Evolutionary conservation across 2,113 vertebrate genomes (phyloP).

Genomic region (Cryptotis parvus): DNA sequence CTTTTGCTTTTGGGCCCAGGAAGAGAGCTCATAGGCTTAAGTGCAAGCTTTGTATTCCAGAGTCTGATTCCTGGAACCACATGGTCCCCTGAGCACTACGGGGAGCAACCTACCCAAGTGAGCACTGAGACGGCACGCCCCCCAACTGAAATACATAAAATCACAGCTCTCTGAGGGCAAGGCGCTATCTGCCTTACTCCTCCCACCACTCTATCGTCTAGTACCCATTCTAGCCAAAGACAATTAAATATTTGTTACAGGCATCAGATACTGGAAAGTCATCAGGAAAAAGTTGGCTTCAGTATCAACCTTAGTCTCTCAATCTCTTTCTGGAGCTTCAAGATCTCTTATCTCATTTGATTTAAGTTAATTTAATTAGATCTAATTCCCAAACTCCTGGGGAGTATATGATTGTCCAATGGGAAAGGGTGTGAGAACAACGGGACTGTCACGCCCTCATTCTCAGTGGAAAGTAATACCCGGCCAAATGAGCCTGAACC

Average conservation of each 20-base stretch:
- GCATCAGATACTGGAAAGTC: background rate
- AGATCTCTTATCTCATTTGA: background rate
- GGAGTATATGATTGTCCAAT: background rate
- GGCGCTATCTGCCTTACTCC: background rate
- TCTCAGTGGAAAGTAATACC: constrained; percentile 8
- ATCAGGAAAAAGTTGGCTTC: background rate
- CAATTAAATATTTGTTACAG: background rate
- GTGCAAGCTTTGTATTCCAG: too few relatives aligned
- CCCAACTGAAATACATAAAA: too few relatives aligned
- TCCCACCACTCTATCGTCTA: background rate
- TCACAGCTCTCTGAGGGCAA: background rate
- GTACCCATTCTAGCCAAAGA: background rate
- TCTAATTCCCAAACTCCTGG: constrained; percentile 15
- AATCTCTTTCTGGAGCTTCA: background rate
- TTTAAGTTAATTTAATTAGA: background rate
- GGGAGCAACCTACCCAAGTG: too few relatives aligned
- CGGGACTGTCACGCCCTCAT: background rate
- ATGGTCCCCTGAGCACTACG: too few relatives aligned
- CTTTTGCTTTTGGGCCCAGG: too few relatives aligned
- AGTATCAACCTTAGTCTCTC: background rate
- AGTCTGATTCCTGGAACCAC: too few relatives aligned
- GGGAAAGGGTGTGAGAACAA: background rate
- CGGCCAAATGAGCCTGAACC: background rate
- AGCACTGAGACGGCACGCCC: too few relatives aligned
- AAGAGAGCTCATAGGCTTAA: background rate